phyloP scores from a whole-genome alignment of 2,888 invertebrate species.

The Brachyptera putata region DNA sequence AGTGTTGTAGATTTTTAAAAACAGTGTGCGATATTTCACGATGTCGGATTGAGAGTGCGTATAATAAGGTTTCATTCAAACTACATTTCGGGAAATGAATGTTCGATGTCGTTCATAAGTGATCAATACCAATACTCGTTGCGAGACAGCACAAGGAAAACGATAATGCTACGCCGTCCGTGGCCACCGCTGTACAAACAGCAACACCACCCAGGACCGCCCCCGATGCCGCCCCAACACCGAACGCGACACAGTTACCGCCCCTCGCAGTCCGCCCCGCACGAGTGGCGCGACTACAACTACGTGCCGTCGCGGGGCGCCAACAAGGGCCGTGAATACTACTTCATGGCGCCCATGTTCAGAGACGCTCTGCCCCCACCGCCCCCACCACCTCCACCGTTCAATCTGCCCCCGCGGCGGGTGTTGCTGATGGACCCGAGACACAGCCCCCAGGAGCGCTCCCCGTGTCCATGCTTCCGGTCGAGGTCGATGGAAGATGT shows the following conservation, averaged over 20 bases:
- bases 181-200: slow-evolving; percentile 62
- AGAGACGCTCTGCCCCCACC: slow-evolving; percentile 61
- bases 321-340: slow-evolving; percentile 51
- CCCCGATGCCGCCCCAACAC: slow-evolving; percentile 44
- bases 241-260: slow-evolving; percentile 43
- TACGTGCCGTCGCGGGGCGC: slow-evolving; percentile 19
- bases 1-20: too few relatives aligned
- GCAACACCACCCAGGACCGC: slow-evolving; percentile 44
- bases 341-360: slow-evolving; percentile 66
- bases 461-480: slow-evolving; percentile 43
- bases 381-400: slow-evolving; percentile 40
- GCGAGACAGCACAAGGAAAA: slow-evolving; percentile 29
- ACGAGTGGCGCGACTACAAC: slow-evolving; percentile 20
- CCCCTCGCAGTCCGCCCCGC: slow-evolving; percentile 43
- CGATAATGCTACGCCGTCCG: slow-evolving; percentile 50
- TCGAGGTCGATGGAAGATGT: slow-evolving; percentile 72
- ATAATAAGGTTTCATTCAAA: too few relatives aligned
- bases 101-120: slow-evolving; percentile 38
- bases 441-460: slow-evolving; percentile 34
- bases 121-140: slow-evolving; percentile 43
- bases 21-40: too few relatives aligned
- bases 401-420: slow-evolving; percentile 38
- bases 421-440: slow-evolving; percentile 42
- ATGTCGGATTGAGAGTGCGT: too few relatives aligned
- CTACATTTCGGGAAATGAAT: too few relatives aligned